These are phyloP conservation scores for Pelecanoides urinatrix DNA, from an alignment of 2,113 vertebrate species.

Conservation along the genomic window DNA sequence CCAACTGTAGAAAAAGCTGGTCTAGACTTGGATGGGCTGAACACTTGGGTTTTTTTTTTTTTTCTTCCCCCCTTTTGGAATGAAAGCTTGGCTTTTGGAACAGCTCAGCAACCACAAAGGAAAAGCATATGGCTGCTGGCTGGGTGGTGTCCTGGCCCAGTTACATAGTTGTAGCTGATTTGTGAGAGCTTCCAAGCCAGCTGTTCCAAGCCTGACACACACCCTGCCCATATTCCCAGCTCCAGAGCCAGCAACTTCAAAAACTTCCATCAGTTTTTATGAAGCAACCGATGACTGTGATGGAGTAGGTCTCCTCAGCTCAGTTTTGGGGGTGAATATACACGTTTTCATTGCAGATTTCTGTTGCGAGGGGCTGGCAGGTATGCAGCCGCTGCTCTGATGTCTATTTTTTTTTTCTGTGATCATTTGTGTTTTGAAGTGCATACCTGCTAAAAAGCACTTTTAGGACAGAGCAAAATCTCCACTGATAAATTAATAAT, in stretches of 20 bases:
- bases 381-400: not conserved
- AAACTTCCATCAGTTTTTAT: not conserved
- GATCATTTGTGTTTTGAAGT: not conserved
- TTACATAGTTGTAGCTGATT: not conserved
- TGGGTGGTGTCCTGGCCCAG: conserved; percentile 17
- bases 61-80: not conserved
- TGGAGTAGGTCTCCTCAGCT: not conserved
- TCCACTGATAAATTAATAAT: not conserved
- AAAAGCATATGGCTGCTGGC: conserved; percentile 33
- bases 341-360: not conserved
- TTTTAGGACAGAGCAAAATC: not conserved
- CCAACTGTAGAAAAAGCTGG: not conserved
- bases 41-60: not conserved
- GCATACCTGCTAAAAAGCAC: not conserved
- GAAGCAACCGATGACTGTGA: not conserved
- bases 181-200: conserved; percentile 24
- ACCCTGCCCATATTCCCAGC: conserved; percentile 38
- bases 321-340: not conserved
- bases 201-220: conserved; percentile 34
- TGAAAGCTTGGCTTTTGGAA: conserved; percentile 17
- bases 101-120: conserved; percentile 22
- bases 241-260: not conserved
- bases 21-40: not conserved
- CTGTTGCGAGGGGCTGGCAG: not conserved
- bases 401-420: not conserved